Percentiles rank a stretch among this genome's conserved stretches.
phyloP scores from a whole-genome alignment of 2,888 invertebrate genomes.

The Hirtodrosophila alboralis region DNA sequence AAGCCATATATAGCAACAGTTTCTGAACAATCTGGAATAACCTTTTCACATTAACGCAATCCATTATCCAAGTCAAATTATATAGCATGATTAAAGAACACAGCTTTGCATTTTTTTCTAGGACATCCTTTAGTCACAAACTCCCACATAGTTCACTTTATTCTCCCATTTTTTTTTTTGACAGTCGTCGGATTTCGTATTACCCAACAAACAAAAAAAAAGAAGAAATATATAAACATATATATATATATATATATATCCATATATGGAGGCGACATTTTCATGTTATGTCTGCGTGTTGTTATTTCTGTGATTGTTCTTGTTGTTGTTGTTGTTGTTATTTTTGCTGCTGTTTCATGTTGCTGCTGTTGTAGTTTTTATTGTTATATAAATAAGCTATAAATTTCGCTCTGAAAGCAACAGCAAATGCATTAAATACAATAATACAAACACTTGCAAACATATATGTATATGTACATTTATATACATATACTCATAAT shows the following conservation, averaged over 20 bases:
- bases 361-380: constrained; percentile 45
- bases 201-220: constrained; percentile 17
- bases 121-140: constrained; percentile 8
- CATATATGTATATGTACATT: constrained; percentile 9
- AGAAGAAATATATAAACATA: no score
- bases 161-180: constrained; percentile 10
- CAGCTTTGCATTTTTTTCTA: not conserved
- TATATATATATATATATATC: no score
- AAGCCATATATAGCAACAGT: no score
- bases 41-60: no score
- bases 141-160: not conserved
- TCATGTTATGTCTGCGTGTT: constrained; percentile 66
- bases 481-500: constrained; percentile 16
- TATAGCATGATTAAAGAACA: no score
- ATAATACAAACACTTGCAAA: constrained; percentile 16
- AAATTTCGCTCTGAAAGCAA: constrained; percentile 69
- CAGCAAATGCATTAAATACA: constrained; percentile 48
- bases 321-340: constrained; percentile 39
- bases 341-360: constrained; percentile 31
- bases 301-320: constrained; percentile 66
- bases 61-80: no score
- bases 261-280: no score
- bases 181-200: constrained; percentile 28
- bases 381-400: constrained; percentile 79
- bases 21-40: no score